Evolutionary conservation across 2,797 vertebrate species (phyloP).

Genomic region (Pseudochaenichthys georgianus): DNA sequence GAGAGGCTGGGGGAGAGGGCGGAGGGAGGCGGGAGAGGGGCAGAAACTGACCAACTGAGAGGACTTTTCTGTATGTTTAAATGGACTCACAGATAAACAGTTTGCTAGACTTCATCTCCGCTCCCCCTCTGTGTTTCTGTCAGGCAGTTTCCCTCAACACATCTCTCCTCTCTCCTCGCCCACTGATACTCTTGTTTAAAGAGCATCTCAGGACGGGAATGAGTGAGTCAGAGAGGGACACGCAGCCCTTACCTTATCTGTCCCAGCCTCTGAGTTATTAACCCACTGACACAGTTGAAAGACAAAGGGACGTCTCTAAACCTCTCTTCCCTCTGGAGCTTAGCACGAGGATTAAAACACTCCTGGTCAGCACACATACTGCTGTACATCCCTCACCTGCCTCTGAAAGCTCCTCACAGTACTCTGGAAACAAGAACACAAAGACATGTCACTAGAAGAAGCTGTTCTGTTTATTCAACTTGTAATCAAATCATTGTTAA

Average conservation of each 20-base stretch:
- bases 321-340: constrained; percentile 51
- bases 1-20: constrained; percentile 17
- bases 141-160: background rate
- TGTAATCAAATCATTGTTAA: background rate
- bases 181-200: constrained; percentile 67
- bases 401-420: constrained; percentile 1
- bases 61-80: background rate
- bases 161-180: background rate
- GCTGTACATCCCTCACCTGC: constrained; percentile 18
- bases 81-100: constrained; percentile 5
- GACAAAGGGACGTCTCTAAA: constrained; percentile 71
- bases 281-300: constrained; percentile 81
- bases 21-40: constrained; percentile 17
- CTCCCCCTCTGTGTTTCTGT: background rate
- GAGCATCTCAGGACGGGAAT: constrained; percentile 60
- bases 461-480: background rate
- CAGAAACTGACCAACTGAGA: constrained; percentile 28
- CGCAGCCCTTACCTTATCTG: constrained; percentile 62
- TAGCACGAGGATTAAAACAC: constrained; percentile 52
- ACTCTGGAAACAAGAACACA: background rate
- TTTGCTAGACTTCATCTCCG: background rate
- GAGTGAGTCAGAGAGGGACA: constrained; percentile 49
- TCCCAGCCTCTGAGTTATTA: constrained; percentile 61
- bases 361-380: constrained; percentile 14
- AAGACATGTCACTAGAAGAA: background rate